Evolutionary conservation across 1,140 invertebrate genomes (phyloP).

Genomic region (Drosophila ironensis): DNA sequence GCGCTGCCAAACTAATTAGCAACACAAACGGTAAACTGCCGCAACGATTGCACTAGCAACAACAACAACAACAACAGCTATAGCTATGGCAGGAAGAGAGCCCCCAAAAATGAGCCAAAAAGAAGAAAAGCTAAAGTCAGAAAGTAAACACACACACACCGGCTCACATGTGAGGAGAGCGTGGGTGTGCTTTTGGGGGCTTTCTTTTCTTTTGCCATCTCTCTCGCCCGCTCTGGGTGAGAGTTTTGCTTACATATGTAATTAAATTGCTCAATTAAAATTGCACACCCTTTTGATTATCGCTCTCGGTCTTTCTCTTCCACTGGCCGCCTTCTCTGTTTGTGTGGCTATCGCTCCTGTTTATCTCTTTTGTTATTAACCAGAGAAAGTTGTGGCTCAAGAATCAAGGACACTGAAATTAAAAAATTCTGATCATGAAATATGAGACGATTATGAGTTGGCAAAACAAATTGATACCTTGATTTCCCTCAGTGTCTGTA

Average conservation of each 20-base stretch:
- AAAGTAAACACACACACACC: conserved; percentile 28
- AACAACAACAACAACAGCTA: neutral
- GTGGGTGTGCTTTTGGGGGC: neutral
- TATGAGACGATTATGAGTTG: neutral
- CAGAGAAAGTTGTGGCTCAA: conserved; percentile 66
- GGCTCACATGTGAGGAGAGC: conserved; percentile 5
- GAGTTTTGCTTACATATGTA: conserved; percentile 80
- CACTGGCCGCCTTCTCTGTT: too few relatives aligned
- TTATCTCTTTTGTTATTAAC: conserved; percentile 65
- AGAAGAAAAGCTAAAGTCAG: conserved; percentile 19
- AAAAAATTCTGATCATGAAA: conserved; percentile 19
- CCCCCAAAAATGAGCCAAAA: conserved; percentile 7
- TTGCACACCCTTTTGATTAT: conserved; percentile 82
- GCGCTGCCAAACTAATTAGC: conserved; percentile 72
- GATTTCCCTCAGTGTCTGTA: neutral
- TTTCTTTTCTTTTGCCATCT: neutral
- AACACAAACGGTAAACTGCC: conserved; percentile 54
- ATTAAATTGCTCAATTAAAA: conserved; percentile 82
- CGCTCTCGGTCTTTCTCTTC: conserved; percentile 26
- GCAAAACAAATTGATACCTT: neutral
- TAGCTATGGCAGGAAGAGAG: conserved; percentile 13
- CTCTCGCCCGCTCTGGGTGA: conserved; percentile 11
- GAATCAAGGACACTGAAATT: conserved; percentile 11
- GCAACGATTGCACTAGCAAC: conserved; percentile 8
- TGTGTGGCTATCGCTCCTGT: too few relatives aligned